A percentile compares a stretch with the other conserved stretches of the same genome.
Evolutionary conservation across 2,888 invertebrate genomes (phyloP).

Genomic region (Stictocephala bisonia): DNA sequence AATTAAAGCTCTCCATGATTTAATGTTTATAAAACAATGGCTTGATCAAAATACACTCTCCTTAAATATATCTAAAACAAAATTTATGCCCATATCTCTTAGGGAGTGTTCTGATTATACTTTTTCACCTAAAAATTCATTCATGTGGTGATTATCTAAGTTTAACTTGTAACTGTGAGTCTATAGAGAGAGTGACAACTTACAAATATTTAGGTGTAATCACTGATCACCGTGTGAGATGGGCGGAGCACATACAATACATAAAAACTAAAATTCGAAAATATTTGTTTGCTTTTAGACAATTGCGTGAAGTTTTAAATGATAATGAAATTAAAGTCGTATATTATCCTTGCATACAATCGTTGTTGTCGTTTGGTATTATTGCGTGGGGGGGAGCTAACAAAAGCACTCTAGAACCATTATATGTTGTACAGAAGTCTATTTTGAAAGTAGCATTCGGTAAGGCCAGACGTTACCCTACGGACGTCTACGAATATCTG

Average conservation of each 20-base stretch:
- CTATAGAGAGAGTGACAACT: not conserved
- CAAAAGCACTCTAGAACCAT: too few species aligned
- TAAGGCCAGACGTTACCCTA: not conserved
- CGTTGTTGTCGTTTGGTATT: not conserved
- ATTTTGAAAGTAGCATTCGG: not conserved
- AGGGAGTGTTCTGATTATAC: not conserved
- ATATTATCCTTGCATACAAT: not conserved
- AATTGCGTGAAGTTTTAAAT: too few species aligned
- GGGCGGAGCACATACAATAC: not conserved
- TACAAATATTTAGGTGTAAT: not conserved
- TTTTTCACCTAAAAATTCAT: not conserved
- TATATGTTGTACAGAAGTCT: too few species aligned
- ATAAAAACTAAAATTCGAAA: not conserved
- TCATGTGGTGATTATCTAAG: not conserved
- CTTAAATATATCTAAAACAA: conserved; percentile 1
- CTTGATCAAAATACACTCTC: conserved; percentile 3
- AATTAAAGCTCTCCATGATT: too few species aligned
- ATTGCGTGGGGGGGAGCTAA: not conserved
- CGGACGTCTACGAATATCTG: not conserved
- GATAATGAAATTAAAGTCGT: not conserved
- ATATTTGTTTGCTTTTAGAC: not conserved
- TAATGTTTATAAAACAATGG: not conserved
- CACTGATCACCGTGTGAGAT: too few species aligned
- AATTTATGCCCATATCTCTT: not conserved
- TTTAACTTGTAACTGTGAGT: not conserved